phyloP scores from a whole-genome alignment of 2,113 vertebrate species.

The Eublepharis macularius region DNA sequence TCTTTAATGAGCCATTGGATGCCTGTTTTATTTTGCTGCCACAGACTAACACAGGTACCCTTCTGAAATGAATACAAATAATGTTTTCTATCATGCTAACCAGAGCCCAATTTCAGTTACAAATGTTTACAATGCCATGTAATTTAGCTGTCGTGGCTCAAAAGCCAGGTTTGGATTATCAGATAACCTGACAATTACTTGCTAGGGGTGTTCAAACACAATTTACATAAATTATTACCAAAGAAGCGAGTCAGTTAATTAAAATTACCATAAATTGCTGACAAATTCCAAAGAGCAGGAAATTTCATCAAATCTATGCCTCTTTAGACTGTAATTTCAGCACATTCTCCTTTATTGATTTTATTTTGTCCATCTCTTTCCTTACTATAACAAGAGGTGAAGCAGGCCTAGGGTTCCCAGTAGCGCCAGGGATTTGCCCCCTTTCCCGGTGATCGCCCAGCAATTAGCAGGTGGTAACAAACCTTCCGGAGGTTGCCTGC shows the following conservation, averaged over 20 bases:
- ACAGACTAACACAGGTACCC: too few species aligned
- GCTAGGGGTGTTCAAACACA: background rate
- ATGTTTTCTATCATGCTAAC: background rate
- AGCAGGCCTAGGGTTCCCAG: too few species aligned
- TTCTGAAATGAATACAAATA: too few species aligned
- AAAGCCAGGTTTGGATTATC: background rate
- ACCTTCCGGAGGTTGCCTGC: too few species aligned
- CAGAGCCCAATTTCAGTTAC: background rate
- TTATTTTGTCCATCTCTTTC: background rate
- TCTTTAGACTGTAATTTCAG: background rate
- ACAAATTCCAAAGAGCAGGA: background rate
- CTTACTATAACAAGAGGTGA: background rate
- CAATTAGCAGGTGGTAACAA: too few species aligned
- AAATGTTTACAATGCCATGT: background rate
- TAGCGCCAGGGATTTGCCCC: too few species aligned
- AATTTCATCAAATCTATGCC: background rate
- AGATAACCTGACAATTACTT: background rate
- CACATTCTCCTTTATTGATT: background rate
- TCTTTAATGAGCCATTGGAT: too few species aligned
- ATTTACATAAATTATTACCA: background rate
- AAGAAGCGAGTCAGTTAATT: background rate
- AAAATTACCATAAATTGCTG: background rate
- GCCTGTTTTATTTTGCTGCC: too few species aligned
- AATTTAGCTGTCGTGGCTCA: background rate
- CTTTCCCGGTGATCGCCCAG: too few species aligned